Base-by-base conservation (phyloP, 1,140 invertebrate species). In the Gerris buenoi region DNA sequence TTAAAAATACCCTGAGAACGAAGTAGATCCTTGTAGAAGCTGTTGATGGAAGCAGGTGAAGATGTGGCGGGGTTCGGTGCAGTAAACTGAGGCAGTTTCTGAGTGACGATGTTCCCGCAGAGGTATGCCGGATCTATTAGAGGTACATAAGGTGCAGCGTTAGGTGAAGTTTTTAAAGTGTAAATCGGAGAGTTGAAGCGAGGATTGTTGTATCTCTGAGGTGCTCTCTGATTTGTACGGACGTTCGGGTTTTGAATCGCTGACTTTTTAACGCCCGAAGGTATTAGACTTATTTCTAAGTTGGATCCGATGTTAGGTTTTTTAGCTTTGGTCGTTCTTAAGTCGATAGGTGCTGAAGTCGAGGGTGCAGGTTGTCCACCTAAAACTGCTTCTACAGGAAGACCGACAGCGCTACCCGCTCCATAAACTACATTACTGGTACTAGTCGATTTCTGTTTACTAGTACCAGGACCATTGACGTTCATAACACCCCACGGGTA, bases 231-330 rank as follows among this genome's bases (percentile, higher is more conserved):
- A 27, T 28, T n/a, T 64, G n/a, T n/a, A 26, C 29, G 2, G 62
- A 18, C 14, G 18, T 27, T 25, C 25, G 28, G 18, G 27, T 18
- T n/a, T 10, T 18, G 22, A 61, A n/a, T 27, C 1, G 22, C n/a
- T n/a, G 27, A 29, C 29, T 27, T 62, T 66, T 27, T 33, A 46
- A 22, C 27, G 27, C 13, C 57, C 2, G 71, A 65, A 64, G 73
- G 79, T 1, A 85, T 82, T 69, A 85, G 70, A 0, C 83, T 85
- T 46, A 85, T 85, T 74, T 85, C 83, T 63, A 85, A 70, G 71
- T 84, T 83, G 0, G 81, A 81, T 0, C 79, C 81, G 2, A 83
- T 77, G 29, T 74, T 71, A 46, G 75, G 68, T 23, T 71, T 73
- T 28, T 76, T 76, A n/a, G n/a, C n/a, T 68, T 74, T 76, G 18